phyloP scores from a whole-genome alignment of 2,888 invertebrate genomes.

The Neoascia interrupta region DNA sequence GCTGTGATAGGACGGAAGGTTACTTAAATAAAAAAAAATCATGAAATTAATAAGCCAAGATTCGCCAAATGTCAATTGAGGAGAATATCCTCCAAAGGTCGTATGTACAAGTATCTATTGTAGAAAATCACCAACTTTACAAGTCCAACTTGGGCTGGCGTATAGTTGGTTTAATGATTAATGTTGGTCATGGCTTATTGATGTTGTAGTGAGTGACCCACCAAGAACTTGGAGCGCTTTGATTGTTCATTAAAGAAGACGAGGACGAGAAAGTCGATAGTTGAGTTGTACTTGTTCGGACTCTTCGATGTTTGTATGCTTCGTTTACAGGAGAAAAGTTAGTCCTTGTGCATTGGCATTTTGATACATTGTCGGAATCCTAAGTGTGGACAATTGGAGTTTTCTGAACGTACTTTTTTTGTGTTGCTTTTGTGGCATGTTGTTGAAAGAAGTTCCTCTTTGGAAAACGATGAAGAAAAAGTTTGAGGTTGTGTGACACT shows the following conservation, averaged over 20 bases:
- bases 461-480: conserved; percentile 10
- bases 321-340: conserved; percentile 45
- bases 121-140: conserved; percentile 5
- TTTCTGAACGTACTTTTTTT: not conserved
- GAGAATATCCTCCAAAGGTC: too few relatives aligned
- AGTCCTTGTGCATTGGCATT: conserved; percentile 40
- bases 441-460: conserved; percentile 38
- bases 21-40: too few relatives aligned
- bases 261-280: conserved; percentile 39
- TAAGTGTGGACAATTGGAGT: conserved; percentile 54
- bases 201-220: conserved; percentile 41
- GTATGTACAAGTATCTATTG: not conserved
- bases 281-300: conserved; percentile 49
- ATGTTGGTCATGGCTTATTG: conserved; percentile 51
- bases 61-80: conserved; percentile 38
- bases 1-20: conserved; percentile 59
- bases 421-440: conserved; percentile 35
- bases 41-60: conserved; percentile 56
- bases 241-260: conserved; percentile 62
- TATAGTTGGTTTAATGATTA: conserved; percentile 51
- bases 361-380: conserved; percentile 56
- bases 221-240: conserved; percentile 34
- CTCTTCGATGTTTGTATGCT: conserved; percentile 29
- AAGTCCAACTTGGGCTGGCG: conserved; percentile 26
- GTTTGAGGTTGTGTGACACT: conserved; percentile 59